These are phyloP conservation scores for Rapana venosa DNA, from an alignment of 2,888 invertebrate species.

Conservation along the genomic window DNA sequence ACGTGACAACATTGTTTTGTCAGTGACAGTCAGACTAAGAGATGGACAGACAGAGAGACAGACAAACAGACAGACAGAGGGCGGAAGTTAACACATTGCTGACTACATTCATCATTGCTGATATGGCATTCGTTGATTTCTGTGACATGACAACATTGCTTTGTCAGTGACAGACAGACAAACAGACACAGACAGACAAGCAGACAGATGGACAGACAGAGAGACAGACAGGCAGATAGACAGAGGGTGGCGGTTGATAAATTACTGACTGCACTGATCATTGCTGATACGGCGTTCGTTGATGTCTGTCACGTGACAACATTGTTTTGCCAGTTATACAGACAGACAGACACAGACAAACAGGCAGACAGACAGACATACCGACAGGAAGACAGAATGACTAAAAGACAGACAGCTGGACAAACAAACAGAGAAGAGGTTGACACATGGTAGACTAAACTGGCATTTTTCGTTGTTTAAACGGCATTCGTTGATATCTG, in stretches of 20 bases:
- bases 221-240: too few relatives aligned
- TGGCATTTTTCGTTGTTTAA: not conserved
- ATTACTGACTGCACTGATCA: constrained; percentile 55
- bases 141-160: constrained; percentile 14
- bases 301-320: constrained; percentile 46
- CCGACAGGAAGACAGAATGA: too few relatives aligned
- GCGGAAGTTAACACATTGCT: constrained; percentile 50
- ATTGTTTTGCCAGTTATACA: too few relatives aligned
- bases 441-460: constrained; percentile 49
- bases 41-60: too few relatives aligned
- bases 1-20: not conserved
- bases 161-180: too few relatives aligned
- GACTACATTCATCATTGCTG: constrained; percentile 53
- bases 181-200: too few relatives aligned
- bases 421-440: constrained; percentile 12
- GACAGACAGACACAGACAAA: too few relatives aligned
- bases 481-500: not conserved
- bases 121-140: constrained; percentile 55
- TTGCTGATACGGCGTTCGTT: constrained; percentile 53
- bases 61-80: too few relatives aligned
- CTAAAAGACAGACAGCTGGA: too few relatives aligned
- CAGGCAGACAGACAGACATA: too few relatives aligned
- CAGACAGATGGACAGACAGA: too few relatives aligned
- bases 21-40: too few relatives aligned
- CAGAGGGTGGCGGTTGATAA: constrained; percentile 43